phyloP scores from a whole-genome alignment of 2,888 invertebrate genomes.

The Therioaphis trifolii region DNA sequence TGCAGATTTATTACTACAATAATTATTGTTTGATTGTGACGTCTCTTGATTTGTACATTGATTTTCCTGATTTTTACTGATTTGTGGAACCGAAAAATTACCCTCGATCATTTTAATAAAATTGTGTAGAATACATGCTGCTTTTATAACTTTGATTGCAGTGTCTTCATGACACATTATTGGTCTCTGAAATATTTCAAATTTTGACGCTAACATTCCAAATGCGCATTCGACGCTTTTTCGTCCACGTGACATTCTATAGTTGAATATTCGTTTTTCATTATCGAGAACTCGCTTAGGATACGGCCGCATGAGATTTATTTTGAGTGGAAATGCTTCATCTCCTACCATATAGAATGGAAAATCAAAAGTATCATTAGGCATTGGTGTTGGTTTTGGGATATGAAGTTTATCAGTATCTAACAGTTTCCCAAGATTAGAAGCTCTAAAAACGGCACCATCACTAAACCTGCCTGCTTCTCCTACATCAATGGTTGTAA shows the following conservation, averaged over 20 bases:
- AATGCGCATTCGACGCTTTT: constrained; percentile 55
- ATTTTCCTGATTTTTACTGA: constrained; percentile 37
- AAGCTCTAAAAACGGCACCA: constrained; percentile 38
- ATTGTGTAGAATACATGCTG: constrained; percentile 48
- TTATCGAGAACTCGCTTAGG: constrained; percentile 25
- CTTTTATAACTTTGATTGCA: constrained; percentile 48
- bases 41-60: background rate
- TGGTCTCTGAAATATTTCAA: constrained; percentile 56
- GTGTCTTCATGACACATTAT: constrained; percentile 32
- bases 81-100: constrained; percentile 42
- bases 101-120: constrained; percentile 43
- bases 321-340: constrained; percentile 47
- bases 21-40: constrained; percentile 36
- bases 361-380: constrained; percentile 44
- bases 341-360: constrained; percentile 46
- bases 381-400: constrained; percentile 41
- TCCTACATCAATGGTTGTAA: constrained; percentile 47
- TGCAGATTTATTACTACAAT: constrained; percentile 38
- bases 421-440: constrained; percentile 45
- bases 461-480: constrained; percentile 45
- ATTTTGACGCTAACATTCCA: constrained; percentile 54
- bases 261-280: constrained; percentile 37
- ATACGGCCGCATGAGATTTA: constrained; percentile 52
- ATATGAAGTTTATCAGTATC: constrained; percentile 42
- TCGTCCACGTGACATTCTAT: constrained; percentile 19